These are phyloP conservation scores for Seira sanloemensis DNA, from an alignment of 2,888 invertebrate species.

Conservation along the genomic window DNA sequence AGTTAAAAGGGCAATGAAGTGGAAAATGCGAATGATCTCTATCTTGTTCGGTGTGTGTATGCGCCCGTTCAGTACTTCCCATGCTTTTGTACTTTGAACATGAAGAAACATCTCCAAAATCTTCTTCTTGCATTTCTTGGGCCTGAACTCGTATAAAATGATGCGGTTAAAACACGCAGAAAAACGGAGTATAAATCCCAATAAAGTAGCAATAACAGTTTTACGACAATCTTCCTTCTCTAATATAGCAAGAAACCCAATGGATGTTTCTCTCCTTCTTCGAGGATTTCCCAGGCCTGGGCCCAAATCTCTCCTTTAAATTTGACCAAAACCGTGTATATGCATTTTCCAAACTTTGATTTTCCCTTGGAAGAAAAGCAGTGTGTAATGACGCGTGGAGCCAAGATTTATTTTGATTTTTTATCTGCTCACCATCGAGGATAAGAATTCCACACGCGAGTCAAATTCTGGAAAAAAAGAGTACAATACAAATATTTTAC, in stretches of 20 bases:
- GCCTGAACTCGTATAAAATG: slow-evolving; percentile 5
- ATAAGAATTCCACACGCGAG: neutral
- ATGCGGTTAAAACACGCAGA: slow-evolving; percentile 14
- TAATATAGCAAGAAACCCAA: neutral
- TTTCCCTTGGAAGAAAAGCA: slow-evolving; percentile 11
- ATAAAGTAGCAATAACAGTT: slow-evolving; percentile 16
- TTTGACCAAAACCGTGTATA: neutral
- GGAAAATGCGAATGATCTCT: slow-evolving; percentile 11
- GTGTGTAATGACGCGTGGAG: slow-evolving; percentile 63
- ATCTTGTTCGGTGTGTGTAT: neutral
- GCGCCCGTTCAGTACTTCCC: too few species aligned
- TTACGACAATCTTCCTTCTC: neutral
- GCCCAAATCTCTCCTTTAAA: neutral
- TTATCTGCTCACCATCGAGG: slow-evolving; percentile 38
- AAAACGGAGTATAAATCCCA: neutral
- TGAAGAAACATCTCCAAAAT: too few species aligned
- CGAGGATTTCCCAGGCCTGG: too few species aligned
- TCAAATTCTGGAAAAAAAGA: neutral
- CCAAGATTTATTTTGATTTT: slow-evolving; percentile 55
- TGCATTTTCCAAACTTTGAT: neutral
- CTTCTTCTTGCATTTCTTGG: too few species aligned
- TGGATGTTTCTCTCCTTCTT: neutral
- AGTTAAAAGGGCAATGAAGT: slow-evolving; percentile 6
- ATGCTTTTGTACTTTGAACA: too few species aligned
- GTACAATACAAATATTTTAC: neutral